Evolutionary conservation across 2,113 vertebrate species (phyloP).

Genomic region (Chaetorhynchus papuensis): DNA sequence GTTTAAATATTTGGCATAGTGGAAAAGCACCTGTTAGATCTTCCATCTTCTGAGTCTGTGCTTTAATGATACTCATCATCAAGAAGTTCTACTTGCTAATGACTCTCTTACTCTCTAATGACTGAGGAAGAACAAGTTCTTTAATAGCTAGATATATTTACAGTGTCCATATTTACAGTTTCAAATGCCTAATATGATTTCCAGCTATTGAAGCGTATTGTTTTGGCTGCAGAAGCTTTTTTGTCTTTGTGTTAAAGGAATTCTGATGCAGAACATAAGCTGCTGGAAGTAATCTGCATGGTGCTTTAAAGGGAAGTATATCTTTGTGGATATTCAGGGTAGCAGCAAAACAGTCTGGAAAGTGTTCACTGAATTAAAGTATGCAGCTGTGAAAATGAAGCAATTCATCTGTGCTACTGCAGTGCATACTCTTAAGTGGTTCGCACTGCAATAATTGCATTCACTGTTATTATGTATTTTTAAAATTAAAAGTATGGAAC

Average conservation of each 20-base stretch:
- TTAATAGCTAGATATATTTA: not conserved
- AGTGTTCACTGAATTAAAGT: not conserved
- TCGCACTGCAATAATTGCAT: not conserved
- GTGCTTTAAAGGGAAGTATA: not conserved
- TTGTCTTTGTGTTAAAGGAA: not conserved
- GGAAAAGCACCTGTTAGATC: not conserved
- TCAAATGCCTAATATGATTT: not conserved
- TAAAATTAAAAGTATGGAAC: not conserved
- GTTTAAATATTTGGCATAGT: not conserved
- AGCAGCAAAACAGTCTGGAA: not conserved
- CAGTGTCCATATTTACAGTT: not conserved
- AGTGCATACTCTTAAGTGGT: not conserved
- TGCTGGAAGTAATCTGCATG: not conserved
- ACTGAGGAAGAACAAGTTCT: not conserved
- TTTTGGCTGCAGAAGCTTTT: conserved; percentile 13
- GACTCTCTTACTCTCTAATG: not conserved
- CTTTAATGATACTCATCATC: not conserved
- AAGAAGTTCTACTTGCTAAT: not conserved
- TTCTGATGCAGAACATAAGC: not conserved
- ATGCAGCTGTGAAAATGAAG: not conserved
- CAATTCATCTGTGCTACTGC: not conserved
- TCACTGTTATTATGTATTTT: not conserved
- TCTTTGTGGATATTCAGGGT: not conserved
- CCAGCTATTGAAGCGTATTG: not conserved
- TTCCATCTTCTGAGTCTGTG: not conserved